A percentile compares a stretch with the other conserved stretches of the same genome.
These are phyloP conservation scores for Piaya cayana DNA, from an alignment of 2,113 vertebrate genomes.

Conservation along the genomic window DNA sequence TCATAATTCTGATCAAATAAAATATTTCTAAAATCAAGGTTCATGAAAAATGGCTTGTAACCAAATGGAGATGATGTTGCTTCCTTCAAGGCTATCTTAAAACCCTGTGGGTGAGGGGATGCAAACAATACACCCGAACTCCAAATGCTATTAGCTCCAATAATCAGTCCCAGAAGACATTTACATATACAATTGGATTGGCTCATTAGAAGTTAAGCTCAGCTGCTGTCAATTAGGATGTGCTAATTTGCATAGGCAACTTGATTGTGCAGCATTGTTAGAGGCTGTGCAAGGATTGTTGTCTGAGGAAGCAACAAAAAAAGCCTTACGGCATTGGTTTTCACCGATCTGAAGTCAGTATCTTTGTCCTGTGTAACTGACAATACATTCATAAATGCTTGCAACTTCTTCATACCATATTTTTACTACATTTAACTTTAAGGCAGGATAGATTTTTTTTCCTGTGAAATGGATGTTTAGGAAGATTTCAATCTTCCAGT, in stretches of 20 bases:
- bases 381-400: neutral
- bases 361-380: neutral
- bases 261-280: neutral
- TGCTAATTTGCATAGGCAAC: neutral
- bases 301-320: neutral
- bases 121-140: neutral
- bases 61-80: neutral
- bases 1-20: neutral
- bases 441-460: neutral
- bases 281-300: neutral
- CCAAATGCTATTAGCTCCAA: neutral
- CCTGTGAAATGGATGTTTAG: neutral
- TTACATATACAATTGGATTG: neutral
- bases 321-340: neutral
- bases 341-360: neutral
- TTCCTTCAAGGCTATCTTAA: neutral
- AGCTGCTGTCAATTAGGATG: neutral
- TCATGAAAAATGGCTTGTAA: neutral
- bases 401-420: neutral
- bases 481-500: neutral
- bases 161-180: neutral
- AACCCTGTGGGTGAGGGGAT: neutral
- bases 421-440: neutral
- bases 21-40: neutral
- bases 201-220: conserved; percentile 7